Percentiles rank a stretch among this genome's conserved stretches.
These are phyloP conservation scores for Lithosia quadra DNA, from an alignment of 2,888 invertebrate species.

Conservation along the genomic window DNA sequence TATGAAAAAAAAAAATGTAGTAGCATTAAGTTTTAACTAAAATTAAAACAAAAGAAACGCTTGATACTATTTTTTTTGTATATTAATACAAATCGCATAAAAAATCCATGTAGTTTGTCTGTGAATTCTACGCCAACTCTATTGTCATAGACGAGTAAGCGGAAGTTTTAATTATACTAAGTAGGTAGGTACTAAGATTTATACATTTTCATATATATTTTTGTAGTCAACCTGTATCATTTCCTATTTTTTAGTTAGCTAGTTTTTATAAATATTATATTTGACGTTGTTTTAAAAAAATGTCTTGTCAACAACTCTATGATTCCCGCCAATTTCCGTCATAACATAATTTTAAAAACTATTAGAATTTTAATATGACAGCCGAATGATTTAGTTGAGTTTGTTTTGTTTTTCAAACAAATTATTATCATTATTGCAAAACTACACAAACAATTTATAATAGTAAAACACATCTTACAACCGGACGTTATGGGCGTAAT, in stretches of 20 bases:
- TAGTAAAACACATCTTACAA: constrained; percentile 32
- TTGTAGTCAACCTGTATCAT: too few relatives aligned
- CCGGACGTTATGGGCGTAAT: constrained; percentile 40
- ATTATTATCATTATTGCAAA: not conserved
- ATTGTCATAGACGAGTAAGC: not conserved
- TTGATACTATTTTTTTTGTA: too few relatives aligned
- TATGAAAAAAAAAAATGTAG: too few relatives aligned
- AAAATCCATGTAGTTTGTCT: not conserved
- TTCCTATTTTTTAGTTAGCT: too few relatives aligned
- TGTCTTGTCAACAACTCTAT: not conserved
- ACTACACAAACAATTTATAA: constrained; percentile 18
- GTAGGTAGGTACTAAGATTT: too few relatives aligned
- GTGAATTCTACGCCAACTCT: not conserved
- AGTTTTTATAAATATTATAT: too few relatives aligned
- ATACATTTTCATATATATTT: not conserved
- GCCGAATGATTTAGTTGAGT: not conserved
- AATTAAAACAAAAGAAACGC: too few relatives aligned
- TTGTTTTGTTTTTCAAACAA: not conserved
- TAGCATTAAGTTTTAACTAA: too few relatives aligned
- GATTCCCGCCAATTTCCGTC: not conserved
- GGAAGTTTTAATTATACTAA: not conserved
- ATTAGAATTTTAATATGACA: not conserved
- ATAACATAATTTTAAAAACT: not conserved
- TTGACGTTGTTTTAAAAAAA: too few relatives aligned
- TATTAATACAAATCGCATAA: too few relatives aligned